Evolutionary conservation across 1,140 invertebrate genomes (phyloP), one percentile per base, ranked within the genome.

Genomic region (Chymomyza costata): DNA sequence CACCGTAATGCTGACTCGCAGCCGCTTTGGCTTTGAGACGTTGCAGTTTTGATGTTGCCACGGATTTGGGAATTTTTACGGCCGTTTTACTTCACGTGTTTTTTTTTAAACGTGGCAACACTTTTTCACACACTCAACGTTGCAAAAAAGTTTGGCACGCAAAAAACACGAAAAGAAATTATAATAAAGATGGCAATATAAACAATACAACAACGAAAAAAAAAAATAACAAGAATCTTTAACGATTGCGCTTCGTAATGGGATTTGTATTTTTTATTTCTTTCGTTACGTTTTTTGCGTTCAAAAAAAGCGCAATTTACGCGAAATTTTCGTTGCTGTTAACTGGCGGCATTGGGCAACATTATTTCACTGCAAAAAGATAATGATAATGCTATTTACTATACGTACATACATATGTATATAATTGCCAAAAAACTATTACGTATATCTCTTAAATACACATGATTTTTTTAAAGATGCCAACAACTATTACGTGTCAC

Each of bases 11-110:
- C 67, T 82, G 69, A 69, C 66, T 76, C 51, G 73, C 81, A 68
- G 81, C 73, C 63, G 78, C 81, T 64, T 83, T 83, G 67, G 81
- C 81, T 63, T 83, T 83, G 41, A 83, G 81, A 69, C 82, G 82
- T 59, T 83, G 81, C 62, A 83, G 70, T 61, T 81, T 83, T 38
- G 53, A 32, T 17, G 74, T 76, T 63, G 66, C 70, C 67, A 63
- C 59, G 67, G 81, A 65, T 52, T 83, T 83, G 28, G 81, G 81
- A 83, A 83, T 83, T 76, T 82, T 76, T 69, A 51, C 66, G 70
- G 70, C 70, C 66, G 62, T 76, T 34, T 45, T 62, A 50, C 39
- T 71, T 63, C 52, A 73, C 57, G 63, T 73, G 68, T 58, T 45
- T 45, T 21, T 30, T 59, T 59, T 61, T 43, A 31, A 54, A 71